These are phyloP conservation scores for Leucozona laternaria DNA, from an alignment of 2,888 invertebrate species.

Conservation along the genomic window DNA sequence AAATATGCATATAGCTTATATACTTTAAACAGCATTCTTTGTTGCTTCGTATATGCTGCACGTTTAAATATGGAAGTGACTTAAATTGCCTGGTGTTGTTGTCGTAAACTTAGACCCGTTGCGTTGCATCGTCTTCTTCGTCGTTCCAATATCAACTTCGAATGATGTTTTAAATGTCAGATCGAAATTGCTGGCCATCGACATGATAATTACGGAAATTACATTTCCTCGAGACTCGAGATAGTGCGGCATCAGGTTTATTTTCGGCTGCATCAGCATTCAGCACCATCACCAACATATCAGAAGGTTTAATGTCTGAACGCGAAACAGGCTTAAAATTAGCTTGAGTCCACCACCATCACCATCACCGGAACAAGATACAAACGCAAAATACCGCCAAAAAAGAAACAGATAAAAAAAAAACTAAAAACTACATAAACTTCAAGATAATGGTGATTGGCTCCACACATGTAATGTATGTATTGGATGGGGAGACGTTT, in stretches of 20 bases:
- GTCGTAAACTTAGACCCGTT: too few relatives aligned
- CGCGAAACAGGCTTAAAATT: constrained; percentile 47
- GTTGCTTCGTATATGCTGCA: neutral
- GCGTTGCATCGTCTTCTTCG: neutral
- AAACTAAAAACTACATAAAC: constrained; percentile 38
- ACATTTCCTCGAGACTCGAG: constrained; percentile 34
- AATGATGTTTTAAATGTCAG: constrained; percentile 67
- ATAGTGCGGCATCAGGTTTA: constrained; percentile 11
- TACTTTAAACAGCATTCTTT: constrained; percentile 11
- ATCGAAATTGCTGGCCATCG: constrained; percentile 58
- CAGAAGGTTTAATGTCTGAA: constrained; percentile 26
- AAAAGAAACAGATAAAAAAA: neutral
- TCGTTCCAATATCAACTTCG: constrained; percentile 25
- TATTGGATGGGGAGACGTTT: constrained; percentile 9
- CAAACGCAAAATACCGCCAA: constrained; percentile 15
- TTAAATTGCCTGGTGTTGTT: neutral
- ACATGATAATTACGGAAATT: constrained; percentile 66
- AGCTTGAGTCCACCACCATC: constrained; percentile 27
- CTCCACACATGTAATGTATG: constrained; percentile 35
- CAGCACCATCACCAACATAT: neutral
- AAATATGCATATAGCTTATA: neutral
- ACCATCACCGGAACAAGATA: constrained; percentile 49
- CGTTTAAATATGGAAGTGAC: constrained; percentile 9
- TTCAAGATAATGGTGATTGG: constrained; percentile 61
- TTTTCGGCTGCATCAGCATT: constrained; percentile 34